Evolutionary conservation across 2,888 invertebrate species (phyloP).

Genomic region (Myopa tessellatipennis): DNA sequence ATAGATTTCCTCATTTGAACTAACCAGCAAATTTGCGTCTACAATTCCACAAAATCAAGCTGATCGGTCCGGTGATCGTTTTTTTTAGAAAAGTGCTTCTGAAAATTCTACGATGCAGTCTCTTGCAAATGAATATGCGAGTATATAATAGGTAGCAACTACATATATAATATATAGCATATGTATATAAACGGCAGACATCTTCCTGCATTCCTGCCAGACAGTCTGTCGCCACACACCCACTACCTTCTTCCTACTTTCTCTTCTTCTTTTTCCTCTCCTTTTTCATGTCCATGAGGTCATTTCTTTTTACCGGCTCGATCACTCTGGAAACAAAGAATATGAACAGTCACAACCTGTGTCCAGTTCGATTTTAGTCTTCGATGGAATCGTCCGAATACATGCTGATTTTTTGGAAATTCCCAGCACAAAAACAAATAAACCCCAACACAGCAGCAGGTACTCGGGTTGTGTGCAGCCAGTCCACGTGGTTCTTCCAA

Average conservation of each 20-base stretch:
- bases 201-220: conserved; percentile 32
- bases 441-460: conserved; percentile 5
- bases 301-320: background rate
- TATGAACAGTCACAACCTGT: conserved; percentile 16
- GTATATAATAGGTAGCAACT: background rate
- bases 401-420: conserved; percentile 33
- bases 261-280: background rate
- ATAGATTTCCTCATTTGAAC: too few species aligned
- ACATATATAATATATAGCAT: too few species aligned
- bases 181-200: too few species aligned
- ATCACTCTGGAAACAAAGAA: conserved; percentile 21
- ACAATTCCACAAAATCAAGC: too few species aligned
- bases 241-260: conserved; percentile 10
- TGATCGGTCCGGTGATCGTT: too few species aligned
- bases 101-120: too few species aligned
- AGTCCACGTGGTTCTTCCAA: background rate
- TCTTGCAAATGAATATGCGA: background rate
- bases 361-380: conserved; percentile 16
- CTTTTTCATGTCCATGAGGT: background rate
- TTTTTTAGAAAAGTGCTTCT: too few species aligned
- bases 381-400: background rate
- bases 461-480: background rate
- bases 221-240: conserved; percentile 48
- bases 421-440: conserved; percentile 25
- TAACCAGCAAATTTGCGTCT: too few species aligned